phyloP scores from a whole-genome alignment of 2,113 vertebrate species.

The Rhinolophus ferrumequinum region DNA sequence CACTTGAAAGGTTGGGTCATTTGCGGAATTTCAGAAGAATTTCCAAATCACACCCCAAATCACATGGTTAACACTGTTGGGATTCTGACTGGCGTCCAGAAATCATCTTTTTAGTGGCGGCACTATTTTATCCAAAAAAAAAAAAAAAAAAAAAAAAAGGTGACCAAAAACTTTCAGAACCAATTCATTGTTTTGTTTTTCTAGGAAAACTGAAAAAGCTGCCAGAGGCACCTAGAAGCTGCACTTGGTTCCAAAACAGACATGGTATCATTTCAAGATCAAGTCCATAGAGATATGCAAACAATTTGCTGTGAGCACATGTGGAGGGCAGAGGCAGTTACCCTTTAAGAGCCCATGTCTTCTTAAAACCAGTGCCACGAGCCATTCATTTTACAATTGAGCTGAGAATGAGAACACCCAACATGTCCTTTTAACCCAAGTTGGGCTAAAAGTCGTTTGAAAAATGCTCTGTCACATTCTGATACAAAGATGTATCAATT shows the following conservation, averaged over 20 bases:
- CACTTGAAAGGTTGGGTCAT: not conserved
- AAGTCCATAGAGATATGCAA: not conserved
- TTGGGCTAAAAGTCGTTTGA: not conserved
- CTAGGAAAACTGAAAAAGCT: not conserved
- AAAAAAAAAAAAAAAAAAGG: not conserved
- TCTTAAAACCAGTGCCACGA: not conserved
- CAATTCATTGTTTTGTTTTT: not conserved
- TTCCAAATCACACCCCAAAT: not conserved
- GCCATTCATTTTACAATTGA: not conserved
- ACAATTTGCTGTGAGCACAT: not conserved
- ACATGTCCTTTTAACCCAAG: not conserved
- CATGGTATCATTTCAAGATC: conserved; percentile 23
- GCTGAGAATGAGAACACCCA: not conserved
- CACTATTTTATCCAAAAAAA: not conserved
- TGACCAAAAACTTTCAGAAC: not conserved
- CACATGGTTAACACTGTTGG: not conserved
- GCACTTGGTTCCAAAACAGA: not conserved
- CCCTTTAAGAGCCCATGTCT: not conserved
- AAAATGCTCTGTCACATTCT: not conserved
- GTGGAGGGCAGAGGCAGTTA: not conserved
- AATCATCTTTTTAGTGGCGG: not conserved
- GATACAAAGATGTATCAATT: not conserved
- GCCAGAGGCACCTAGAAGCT: not conserved
- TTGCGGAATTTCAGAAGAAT: not conserved
- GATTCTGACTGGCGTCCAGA: not conserved